phyloP scores from a whole-genome alignment of 2,797 vertebrate species.

The Pelochelys cantorii region DNA sequence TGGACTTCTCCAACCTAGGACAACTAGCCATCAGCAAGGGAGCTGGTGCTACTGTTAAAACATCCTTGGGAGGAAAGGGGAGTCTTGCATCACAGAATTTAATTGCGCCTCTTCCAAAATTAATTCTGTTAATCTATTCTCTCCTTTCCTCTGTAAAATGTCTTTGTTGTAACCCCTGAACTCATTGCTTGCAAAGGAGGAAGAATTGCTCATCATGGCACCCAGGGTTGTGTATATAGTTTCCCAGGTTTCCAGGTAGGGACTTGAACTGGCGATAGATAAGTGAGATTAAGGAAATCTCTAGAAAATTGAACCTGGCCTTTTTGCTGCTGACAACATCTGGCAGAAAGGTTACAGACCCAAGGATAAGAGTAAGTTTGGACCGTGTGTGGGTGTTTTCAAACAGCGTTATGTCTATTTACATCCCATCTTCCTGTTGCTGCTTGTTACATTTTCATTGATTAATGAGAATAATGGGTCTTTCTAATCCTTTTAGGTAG shows the following conservation, averaged over 20 bases:
- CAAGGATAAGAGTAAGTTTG: background rate
- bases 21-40: no score
- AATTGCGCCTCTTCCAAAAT: background rate
- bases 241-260: background rate
- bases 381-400: background rate
- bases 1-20: no score
- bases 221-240: background rate
- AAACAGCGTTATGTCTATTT: conserved; percentile 5
- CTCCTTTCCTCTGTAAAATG: background rate
- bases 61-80: background rate
- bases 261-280: background rate
- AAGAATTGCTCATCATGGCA: background rate
- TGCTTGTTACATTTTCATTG: conserved; percentile 3
- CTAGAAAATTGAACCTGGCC: background rate
- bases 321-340: background rate
- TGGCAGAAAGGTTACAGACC: background rate
- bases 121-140: background rate
- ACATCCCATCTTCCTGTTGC: background rate
- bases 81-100: background rate
- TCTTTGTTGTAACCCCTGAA: background rate
- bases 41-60: background rate
- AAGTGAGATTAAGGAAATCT: background rate
- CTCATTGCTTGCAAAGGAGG: background rate
- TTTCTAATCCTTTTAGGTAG: background rate
- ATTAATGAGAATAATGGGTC: background rate